Evolutionary conservation across 2,888 invertebrate genomes (phyloP).

Genomic region (Cybosia mesomella): DNA sequence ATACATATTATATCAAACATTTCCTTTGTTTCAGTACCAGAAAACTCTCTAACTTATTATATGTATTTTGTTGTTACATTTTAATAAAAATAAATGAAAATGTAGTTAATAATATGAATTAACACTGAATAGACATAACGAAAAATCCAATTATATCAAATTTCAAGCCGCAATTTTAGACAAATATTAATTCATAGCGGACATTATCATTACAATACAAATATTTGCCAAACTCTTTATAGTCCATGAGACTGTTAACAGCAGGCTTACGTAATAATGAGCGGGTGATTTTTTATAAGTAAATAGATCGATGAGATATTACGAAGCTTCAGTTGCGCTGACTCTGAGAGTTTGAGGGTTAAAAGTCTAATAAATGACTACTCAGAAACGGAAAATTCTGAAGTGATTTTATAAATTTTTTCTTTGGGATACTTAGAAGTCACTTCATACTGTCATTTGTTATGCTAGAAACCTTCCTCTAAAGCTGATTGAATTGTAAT

Average conservation of each 20-base stretch:
- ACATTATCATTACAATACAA: not conserved
- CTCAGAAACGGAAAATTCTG: too few relatives aligned
- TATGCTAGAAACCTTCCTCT: too few relatives aligned
- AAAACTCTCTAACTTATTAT: too few relatives aligned
- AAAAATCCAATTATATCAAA: not conserved
- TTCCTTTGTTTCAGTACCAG: not conserved
- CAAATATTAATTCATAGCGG: not conserved
- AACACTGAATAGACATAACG: not conserved
- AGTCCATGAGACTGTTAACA: not conserved
- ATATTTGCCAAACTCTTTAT: constrained; percentile 4
- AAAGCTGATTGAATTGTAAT: too few relatives aligned
- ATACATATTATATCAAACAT: not conserved
- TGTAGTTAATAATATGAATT: not conserved
- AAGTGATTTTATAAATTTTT: too few relatives aligned
- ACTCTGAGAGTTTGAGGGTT: too few relatives aligned
- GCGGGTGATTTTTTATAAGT: not conserved
- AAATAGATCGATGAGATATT: too few relatives aligned
- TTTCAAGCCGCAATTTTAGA: not conserved
- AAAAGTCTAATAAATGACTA: too few relatives aligned
- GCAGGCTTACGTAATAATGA: not conserved
- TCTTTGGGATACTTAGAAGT: too few relatives aligned
- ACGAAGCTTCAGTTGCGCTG: too few relatives aligned
- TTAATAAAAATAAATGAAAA: not conserved
- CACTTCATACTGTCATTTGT: too few relatives aligned
- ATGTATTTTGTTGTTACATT: not conserved